Base-by-base conservation (phyloP, 2,113 vertebrate species). In the Dissostichus mawsoni region DNA sequence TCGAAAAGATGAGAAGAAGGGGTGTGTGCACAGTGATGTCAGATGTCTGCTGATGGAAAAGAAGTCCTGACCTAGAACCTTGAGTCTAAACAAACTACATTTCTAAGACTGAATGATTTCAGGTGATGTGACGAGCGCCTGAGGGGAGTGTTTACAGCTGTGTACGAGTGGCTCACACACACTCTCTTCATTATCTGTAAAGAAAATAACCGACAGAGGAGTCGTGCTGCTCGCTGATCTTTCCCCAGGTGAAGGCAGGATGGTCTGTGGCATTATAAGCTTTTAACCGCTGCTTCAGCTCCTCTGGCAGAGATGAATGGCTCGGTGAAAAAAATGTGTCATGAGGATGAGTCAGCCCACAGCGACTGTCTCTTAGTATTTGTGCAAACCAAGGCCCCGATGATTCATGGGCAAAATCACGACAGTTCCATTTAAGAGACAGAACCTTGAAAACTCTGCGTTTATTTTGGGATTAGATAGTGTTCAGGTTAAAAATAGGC, bases 311-410 rank as follows among this genome's bases (percentile, higher is more conserved):
- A 87, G 79, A 84, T 69, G 75, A 89, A 89, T 76, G 83, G 41
- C 61, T 70, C 18, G 0, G 41, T 63, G 71, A 58, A 74, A 78
- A 82, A 69, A 59, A 62, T n/a, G 41, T 80, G 85, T 80, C 65
- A 56, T 25, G 73, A 57, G 84, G 81, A 86, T 90, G 90, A 91
- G 80, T 88, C 90, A 88, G 69, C 80, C 69, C 47, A 45, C 20
- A 73, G 81, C 29, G 44, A 80, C 81, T 33, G 79, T 85, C 85
- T 86, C 87, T 86, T 89, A 83, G 77, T 81, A n/a, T 92, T 70
- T 74, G 78, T 51, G 68, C 81, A 86, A 80, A 89, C 80, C 73
- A 58, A 86, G 65, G 78, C 48, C 29, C 78, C 1, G 73, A 76
- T 90, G 91, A 89, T 79, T 91, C 90, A 89, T 51, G 33, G 52